Percentiles rank a stretch among this genome's conserved stretches.
phyloP scores from a whole-genome alignment of 1,140 invertebrate species.

The Ooceraea biroi region DNA sequence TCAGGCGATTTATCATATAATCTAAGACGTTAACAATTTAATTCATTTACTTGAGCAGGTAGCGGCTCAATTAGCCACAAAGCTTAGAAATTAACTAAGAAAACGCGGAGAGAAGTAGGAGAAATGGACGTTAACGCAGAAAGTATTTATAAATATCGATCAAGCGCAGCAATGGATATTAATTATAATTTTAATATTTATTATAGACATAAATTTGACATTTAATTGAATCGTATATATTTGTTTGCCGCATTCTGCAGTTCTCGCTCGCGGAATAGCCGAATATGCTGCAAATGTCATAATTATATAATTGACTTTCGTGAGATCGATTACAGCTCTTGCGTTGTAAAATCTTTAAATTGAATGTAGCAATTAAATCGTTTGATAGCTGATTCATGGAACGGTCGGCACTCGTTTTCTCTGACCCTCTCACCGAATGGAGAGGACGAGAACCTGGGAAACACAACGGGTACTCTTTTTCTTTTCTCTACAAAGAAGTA shows the following conservation, averaged over 20 bases:
- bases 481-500: conserved; percentile 23
- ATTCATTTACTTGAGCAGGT: neutral
- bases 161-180: too few species aligned
- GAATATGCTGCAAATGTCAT: neutral
- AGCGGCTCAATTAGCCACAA: neutral
- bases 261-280: neutral
- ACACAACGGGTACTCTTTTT: conserved; percentile 27
- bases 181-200: conserved; percentile 2
- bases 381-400: conserved; percentile 10
- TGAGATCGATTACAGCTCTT: neutral
- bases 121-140: neutral
- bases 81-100: neutral
- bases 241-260: neutral
- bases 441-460: conserved; percentile 29
- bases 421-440: neutral
- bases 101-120: neutral
- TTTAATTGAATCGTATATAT: neutral
- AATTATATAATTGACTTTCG: conserved; percentile 23
- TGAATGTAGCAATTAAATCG: conserved; percentile 13
- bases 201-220: neutral
- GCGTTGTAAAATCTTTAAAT: neutral
- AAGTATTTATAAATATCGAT: neutral
- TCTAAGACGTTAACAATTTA: conserved; percentile 2
- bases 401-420: conserved; percentile 6
- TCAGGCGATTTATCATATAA: conserved; percentile 20